A percentile compares a stretch with the other conserved stretches of the same genome.
Evolutionary conservation across 2,113 vertebrate species (phyloP).

Genomic region (Platichthys flesus): DNA sequence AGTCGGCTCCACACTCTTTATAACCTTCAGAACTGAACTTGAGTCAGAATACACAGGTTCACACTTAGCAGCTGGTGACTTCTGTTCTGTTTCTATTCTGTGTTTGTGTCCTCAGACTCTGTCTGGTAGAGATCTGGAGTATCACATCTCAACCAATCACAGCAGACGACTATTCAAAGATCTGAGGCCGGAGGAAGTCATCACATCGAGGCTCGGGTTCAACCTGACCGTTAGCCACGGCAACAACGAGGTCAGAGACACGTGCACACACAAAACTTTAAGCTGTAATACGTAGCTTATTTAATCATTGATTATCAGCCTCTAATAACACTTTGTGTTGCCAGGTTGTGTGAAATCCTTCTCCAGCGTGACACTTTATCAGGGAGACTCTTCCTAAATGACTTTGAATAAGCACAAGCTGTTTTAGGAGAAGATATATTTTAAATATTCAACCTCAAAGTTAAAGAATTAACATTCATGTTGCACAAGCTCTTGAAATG

Average conservation of each 20-base stretch:
- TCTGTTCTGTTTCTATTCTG: neutral
- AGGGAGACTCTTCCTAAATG: no score
- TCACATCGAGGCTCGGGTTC: slow-evolving; percentile 86
- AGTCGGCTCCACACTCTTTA: no score
- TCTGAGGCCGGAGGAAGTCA: slow-evolving; percentile 77
- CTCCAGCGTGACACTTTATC: no score
- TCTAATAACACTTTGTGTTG: no score
- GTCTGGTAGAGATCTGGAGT: slow-evolving; percentile 89
- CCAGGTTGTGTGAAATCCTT: no score
- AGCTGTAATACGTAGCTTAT: no score
- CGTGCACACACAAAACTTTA: neutral
- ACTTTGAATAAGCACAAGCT: no score
- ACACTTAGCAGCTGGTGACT: neutral
- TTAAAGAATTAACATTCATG: no score
- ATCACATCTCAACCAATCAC: slow-evolving; percentile 87
- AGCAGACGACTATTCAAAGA: slow-evolving; percentile 83
- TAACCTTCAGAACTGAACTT: neutral
- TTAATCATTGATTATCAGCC: no score
- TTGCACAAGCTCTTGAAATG: no score
- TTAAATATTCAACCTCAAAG: no score
- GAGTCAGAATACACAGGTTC: neutral
- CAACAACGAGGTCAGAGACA: slow-evolving; percentile 64
- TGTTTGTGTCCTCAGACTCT: slow-evolving; percentile 81
- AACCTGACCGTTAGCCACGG: slow-evolving; percentile 80
- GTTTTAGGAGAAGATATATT: no score